Base-by-base conservation (phyloP, 2,888 invertebrate species). In the Fragum sueziense region DNA sequence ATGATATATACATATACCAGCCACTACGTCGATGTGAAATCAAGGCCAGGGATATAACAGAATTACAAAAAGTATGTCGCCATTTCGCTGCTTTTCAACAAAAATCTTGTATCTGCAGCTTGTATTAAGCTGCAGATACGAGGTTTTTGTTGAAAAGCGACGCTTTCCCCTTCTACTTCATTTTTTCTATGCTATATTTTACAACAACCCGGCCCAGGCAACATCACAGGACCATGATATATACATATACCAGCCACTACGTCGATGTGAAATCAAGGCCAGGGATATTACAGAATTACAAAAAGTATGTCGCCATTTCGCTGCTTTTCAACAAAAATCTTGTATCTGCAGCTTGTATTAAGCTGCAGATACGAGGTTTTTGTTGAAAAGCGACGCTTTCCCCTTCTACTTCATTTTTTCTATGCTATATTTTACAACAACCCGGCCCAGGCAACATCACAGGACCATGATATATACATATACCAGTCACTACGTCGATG, bases 1-100 rank as follows among this genome's bases (percentile, higher is more conserved):
- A 71, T 57, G 59, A 67, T 27, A 25, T 76, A 7, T 71, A 76
- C n/a, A 57, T 71, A 31, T 76, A 76, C 27, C 52, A 54, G 20
- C 4, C 47, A 17, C 51, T 76, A 1, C 25, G 59, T 9, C 34
- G 57, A 2, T 76, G 76, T 67, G 37, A 52, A 14, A 31, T 76
- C 2, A 57, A 76, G 14, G 71, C 68, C 9, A 54, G 67, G 22
- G 47, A 52, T 29, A 57, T 76, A n/a, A 51, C 33, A 11, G 76
- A 76, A 33, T 52, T 76, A 17, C 34, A 67, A 67, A 29, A 67
- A 59, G 76, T 76, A 31, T 1, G 68, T 7, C n/a, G n/a, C n/a
- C n/a, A n/a, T n/a, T n/a, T n/a, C n/a, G n/a, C n/a, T n/a, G n/a
- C n/a, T n/a, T n/a, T n/a, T n/a, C n/a, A n/a, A n/a, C n/a, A n/a